Percentiles rank a stretch among this genome's conserved stretches.
phyloP scores from a whole-genome alignment of 2,797 vertebrate species.

The Delichon dasypus region DNA sequence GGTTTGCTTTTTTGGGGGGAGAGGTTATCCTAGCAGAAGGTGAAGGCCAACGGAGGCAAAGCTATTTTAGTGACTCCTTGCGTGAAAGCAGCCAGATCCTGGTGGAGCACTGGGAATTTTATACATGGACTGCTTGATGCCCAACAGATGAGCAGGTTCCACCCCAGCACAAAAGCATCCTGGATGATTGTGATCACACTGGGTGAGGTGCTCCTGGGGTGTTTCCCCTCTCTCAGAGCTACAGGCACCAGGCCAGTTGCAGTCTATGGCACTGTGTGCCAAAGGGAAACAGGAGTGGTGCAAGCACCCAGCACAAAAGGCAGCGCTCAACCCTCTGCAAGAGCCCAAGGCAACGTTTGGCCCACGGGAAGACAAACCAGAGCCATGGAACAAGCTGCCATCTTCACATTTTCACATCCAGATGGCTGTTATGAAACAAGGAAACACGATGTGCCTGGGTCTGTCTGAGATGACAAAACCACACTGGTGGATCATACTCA shows the following conservation, averaged over 20 bases:
- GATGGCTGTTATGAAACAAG: not conserved
- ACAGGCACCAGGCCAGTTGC: not conserved
- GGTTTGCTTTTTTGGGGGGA: accelerated
- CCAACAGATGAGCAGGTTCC: not conserved
- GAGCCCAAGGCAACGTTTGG: not conserved
- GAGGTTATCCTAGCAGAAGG: not conserved
- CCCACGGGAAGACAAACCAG: not conserved
- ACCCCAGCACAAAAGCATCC: not conserved
- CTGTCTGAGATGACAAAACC: not conserved
- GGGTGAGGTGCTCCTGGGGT: not conserved
- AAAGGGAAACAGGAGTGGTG: not conserved
- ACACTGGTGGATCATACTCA: not conserved
- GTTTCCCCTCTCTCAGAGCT: not conserved
- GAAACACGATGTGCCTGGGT: not conserved
- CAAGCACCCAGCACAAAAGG: not conserved
- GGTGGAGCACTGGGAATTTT: not conserved
- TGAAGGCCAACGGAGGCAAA: not conserved
- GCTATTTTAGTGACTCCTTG: not conserved
- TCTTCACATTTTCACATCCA: not conserved
- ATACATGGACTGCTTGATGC: not conserved
- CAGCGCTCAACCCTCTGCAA: not conserved
- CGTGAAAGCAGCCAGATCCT: not conserved
- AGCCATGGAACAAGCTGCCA: not conserved
- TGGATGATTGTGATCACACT: not conserved
- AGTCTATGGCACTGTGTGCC: accelerated